A percentile compares a stretch with the other conserved stretches of the same genome.
Evolutionary conservation across 2,888 invertebrate species (phyloP).

Genomic region (Dusona sp.): DNA sequence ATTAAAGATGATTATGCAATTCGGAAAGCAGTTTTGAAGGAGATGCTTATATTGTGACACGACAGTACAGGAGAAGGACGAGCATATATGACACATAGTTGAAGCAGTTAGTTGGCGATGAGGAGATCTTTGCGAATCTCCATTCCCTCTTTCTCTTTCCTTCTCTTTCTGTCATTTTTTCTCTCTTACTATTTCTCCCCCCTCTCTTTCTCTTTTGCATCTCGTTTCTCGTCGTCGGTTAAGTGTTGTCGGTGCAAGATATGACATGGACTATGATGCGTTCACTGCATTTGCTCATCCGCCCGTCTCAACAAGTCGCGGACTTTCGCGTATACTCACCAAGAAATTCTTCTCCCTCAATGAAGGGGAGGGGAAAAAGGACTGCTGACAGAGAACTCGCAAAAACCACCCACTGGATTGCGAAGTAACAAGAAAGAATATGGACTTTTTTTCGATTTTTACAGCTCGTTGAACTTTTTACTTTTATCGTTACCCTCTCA

Average conservation of each 20-base stretch:
- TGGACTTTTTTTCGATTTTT: not conserved
- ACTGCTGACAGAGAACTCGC: conserved; percentile 43
- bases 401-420: conserved; percentile 52
- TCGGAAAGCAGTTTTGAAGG: conserved; percentile 79
- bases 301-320: conserved; percentile 49
- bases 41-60: conserved; percentile 79
- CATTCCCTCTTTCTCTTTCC: conserved; percentile 21
- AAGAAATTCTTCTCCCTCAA: conserved; percentile 29
- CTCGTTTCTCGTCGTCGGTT: conserved; percentile 48
- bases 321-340: conserved; percentile 35
- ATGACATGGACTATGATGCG: conserved; percentile 57
- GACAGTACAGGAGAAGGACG: conserved; percentile 66
- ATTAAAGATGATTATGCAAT: conserved; percentile 81
- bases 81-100: conserved; percentile 58
- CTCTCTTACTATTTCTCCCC: too few relatives aligned
- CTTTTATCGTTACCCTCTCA: too few relatives aligned
- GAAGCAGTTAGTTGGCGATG: conserved; percentile 53
- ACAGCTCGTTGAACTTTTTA: too few relatives aligned
- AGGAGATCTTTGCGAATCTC: conserved; percentile 51
- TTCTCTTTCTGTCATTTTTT: conserved; percentile 8
- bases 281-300: conserved; percentile 61
- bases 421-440: conserved; percentile 35
- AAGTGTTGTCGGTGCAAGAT: conserved; percentile 53
- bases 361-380: not conserved
- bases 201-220: conserved; percentile 34